Percentiles rank a stretch among this genome's conserved stretches.
These are phyloP conservation scores for Odontophorus gujanensis DNA, from an alignment of 2,113 vertebrate species.

Conservation along the genomic window DNA sequence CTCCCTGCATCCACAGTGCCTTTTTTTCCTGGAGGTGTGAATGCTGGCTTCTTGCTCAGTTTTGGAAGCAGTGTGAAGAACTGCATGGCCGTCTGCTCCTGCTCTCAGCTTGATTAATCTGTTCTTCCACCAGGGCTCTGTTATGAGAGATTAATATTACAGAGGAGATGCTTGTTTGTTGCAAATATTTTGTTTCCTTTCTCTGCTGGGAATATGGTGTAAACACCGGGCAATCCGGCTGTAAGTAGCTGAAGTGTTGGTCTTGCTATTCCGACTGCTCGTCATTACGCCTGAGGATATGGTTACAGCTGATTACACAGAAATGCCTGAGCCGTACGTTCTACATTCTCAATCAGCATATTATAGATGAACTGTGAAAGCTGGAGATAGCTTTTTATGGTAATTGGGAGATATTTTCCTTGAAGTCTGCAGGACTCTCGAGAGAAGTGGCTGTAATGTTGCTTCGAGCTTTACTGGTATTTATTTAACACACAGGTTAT, in stretches of 20 bases:
- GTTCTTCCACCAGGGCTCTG: slow-evolving; percentile 47
- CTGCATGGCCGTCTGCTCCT: neutral
- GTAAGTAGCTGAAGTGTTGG: slow-evolving; percentile 74
- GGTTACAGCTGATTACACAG: slow-evolving; percentile 72
- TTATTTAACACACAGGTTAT: slow-evolving; percentile 76
- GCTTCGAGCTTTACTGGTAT: slow-evolving; percentile 75
- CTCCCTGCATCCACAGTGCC: neutral
- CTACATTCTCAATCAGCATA: slow-evolving; percentile 75
- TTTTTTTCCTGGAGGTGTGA: neutral
- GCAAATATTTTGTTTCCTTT: slow-evolving; percentile 72
- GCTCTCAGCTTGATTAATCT: slow-evolving; percentile 59
- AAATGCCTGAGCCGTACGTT: slow-evolving; percentile 74
- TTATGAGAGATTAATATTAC: slow-evolving; percentile 63
- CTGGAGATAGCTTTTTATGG: slow-evolving; percentile 76
- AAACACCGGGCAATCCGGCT: slow-evolving; percentile 75
- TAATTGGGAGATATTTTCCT: slow-evolving; percentile 80
- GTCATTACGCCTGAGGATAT: slow-evolving; percentile 71
- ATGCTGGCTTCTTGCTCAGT: neutral
- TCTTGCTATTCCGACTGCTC: slow-evolving; percentile 69
- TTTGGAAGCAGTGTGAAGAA: neutral
- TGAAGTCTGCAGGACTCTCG: slow-evolving; percentile 73
- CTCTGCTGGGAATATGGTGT: slow-evolving; percentile 62
- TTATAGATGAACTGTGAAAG: slow-evolving; percentile 81
- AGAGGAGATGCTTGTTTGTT: slow-evolving; percentile 71
- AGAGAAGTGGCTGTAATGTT: slow-evolving; percentile 77